Evolutionary conservation across 1,140 invertebrate species (phyloP).

Genomic region (Drosophila guanche): DNA sequence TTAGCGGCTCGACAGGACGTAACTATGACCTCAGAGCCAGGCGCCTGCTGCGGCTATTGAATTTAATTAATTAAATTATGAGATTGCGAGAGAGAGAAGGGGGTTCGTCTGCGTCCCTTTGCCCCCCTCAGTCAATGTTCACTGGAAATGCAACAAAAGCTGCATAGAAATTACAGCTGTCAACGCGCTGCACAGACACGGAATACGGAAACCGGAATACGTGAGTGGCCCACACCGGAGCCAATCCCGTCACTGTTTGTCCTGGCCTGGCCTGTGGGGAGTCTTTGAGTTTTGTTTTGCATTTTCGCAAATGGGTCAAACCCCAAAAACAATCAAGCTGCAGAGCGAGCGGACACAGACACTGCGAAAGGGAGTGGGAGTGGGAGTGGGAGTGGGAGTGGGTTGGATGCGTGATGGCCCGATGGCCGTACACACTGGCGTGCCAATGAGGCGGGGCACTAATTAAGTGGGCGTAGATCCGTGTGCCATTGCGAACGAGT

Average conservation of each 20-base stretch:
- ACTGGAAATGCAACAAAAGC: conserved; percentile 54
- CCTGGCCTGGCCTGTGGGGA: background rate
- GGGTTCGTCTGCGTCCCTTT: no score
- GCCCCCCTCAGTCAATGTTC: conserved; percentile 30
- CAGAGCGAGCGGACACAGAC: conserved; percentile 15
- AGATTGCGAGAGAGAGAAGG: conserved; percentile 36
- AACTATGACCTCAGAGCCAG: conserved; percentile 49
- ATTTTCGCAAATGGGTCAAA: conserved; percentile 76
- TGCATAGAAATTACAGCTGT: conserved; percentile 65
- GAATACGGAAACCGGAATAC: conserved; percentile 8
- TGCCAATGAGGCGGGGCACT: conserved; percentile 69
- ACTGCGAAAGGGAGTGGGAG: conserved; percentile 11
- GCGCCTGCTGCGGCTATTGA: conserved; percentile 28
- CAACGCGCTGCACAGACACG: conserved; percentile 20
- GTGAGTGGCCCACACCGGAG: conserved; percentile 9
- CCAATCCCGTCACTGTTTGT: conserved; percentile 1
- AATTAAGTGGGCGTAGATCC: conserved; percentile 71
- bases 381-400: conserved; percentile 7
- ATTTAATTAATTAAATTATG: conserved; percentile 81
- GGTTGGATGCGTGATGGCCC: no score
- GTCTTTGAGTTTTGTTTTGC: conserved; percentile 69
- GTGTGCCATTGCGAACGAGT: background rate
- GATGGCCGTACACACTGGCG: background rate
- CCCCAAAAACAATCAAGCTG: conserved; percentile 77
- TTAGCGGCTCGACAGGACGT: conserved; percentile 70